Evolutionary conservation across 2,797 vertebrate genomes (phyloP), one percentile per base, ranked within the genome.

Genomic region (Pitangus sulphuratus): DNA sequence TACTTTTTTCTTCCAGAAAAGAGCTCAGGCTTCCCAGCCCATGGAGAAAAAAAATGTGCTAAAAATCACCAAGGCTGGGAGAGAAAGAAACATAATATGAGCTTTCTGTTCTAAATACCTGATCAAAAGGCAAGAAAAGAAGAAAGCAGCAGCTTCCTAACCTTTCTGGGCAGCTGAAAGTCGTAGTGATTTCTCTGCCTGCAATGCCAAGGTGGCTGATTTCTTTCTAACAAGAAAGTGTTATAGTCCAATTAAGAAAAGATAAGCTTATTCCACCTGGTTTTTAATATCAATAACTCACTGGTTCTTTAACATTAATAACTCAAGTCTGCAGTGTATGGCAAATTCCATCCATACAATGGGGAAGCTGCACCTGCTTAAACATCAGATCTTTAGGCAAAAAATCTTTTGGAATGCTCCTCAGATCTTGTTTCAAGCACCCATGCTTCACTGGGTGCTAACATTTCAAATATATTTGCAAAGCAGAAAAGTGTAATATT

Each of bases 171-270:
- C 88, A 84, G 47, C 58, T 95, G 70, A 76, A 91, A 94, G 81
- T 97, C 17, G 0, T 69, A 50, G 89, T 90, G 54, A 69, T 85
- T 98, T 97, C 81, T 93, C 47, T 76, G 65, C 70, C 51, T 86
- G 75, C 87, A 79, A 95, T 89, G 80, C 76, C 91, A 80, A 85
- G 77, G 68, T 89, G 47, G 25, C 57, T 96, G 97, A 45, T 87
- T 97, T 95, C 92, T 97, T 96, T 89, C 90, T 97, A 96, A 92
- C 94, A 87, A 95, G 77, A 87, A 40, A 93, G 87, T 92, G 95
- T 96, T 97, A 80, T 79, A 96, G 95, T 66, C 72, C 95, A 96
- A 96, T 98, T 97, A 97, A 97, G 97, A 75, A n/a, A 92, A 83
- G 64, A 93, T 93, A 95, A 97, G 87, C 81, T 86, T 95, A 53